Conservation (phyloP, 2,113 vertebrate genomes). For the Taxidea taxus region DNA sequence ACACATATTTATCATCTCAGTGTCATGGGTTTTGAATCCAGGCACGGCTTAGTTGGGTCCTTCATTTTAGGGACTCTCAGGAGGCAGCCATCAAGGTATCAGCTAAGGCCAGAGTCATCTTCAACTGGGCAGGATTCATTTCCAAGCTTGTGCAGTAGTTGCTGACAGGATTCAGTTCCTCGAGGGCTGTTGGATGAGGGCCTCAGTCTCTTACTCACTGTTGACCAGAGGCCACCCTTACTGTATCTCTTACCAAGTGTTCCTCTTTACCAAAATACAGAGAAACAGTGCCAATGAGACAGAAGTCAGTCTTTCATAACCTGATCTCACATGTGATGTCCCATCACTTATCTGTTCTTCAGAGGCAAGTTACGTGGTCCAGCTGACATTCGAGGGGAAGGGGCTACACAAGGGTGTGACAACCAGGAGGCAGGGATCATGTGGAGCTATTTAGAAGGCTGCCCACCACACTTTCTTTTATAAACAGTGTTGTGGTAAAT, state of each 20-base stretch:
- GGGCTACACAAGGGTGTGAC: not conserved
- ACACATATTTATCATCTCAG: not conserved
- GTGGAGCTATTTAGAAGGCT: not conserved
- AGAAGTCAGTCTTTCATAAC: not conserved
- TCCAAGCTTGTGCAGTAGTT: not conserved
- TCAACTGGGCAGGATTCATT: not conserved
- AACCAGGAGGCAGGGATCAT: not conserved
- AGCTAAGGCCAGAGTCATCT: not conserved
- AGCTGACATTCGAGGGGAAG: not conserved
- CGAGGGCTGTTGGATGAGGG: not conserved
- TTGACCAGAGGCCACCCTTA: not conserved
- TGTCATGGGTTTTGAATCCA: not conserved
- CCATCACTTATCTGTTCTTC: not conserved
- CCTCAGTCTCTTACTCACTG: not conserved
- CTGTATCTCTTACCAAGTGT: not conserved
- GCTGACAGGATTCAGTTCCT: not conserved
- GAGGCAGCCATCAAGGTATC: not conserved
- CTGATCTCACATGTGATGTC: not conserved
- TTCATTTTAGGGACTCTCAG: not conserved
- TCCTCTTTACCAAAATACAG: not conserved
- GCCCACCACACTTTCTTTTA: not conserved
- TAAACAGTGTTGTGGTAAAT: not conserved
- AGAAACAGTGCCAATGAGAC: not conserved
- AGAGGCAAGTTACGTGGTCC: not conserved
- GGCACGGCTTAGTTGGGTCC: not conserved